Percentiles rank a stretch among this genome's conserved stretches.
phyloP scores from a whole-genome alignment of 2,797 vertebrate species.

The Harpagifer antarcticus region DNA sequence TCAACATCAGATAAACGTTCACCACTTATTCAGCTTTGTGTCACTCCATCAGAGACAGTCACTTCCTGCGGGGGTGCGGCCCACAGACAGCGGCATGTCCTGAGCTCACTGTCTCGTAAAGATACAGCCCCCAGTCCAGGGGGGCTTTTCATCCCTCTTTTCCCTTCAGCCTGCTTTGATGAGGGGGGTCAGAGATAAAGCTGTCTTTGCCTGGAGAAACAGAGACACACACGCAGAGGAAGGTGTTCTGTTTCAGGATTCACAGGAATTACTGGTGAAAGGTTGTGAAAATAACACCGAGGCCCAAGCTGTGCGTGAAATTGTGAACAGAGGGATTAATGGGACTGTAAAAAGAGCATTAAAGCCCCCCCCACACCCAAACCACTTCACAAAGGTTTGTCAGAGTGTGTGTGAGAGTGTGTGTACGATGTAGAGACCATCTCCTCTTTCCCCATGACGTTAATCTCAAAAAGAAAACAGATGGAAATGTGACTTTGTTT shows the following conservation, averaged over 20 bases:
- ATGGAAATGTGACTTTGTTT: too few relatives aligned
- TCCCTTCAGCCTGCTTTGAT: conserved; percentile 56
- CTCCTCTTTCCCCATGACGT: too few relatives aligned
- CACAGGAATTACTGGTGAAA: conserved; percentile 80
- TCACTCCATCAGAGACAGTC: conserved; percentile 7
- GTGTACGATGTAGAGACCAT: neutral
- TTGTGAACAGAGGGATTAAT: conserved; percentile 86
- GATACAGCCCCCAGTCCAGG: conserved; percentile 24
- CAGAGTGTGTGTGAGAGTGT: conserved; percentile 1
- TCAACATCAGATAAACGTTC: neutral
- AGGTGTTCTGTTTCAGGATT: conserved; percentile 83
- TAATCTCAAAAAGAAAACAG: too few relatives aligned
- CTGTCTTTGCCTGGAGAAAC: conserved; percentile 54
- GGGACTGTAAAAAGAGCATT: conserved; percentile 82
- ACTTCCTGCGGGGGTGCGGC: conserved; percentile 9
- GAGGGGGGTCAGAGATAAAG: conserved; percentile 65
- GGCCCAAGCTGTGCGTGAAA: conserved; percentile 84
- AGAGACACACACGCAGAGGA: conserved; percentile 41
- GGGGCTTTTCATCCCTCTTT: conserved; percentile 36
- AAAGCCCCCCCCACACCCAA: conserved; percentile 42
- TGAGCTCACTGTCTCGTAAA: conserved; percentile 40
- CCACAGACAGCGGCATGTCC: conserved; percentile 3
- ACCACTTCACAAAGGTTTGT: conserved; percentile 64
- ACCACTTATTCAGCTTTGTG: conserved; percentile 6
- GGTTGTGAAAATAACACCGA: conserved; percentile 86